Evolutionary conservation across 2,113 vertebrate genomes (phyloP).

Genomic region (Hirundichthys speculiger): DNA sequence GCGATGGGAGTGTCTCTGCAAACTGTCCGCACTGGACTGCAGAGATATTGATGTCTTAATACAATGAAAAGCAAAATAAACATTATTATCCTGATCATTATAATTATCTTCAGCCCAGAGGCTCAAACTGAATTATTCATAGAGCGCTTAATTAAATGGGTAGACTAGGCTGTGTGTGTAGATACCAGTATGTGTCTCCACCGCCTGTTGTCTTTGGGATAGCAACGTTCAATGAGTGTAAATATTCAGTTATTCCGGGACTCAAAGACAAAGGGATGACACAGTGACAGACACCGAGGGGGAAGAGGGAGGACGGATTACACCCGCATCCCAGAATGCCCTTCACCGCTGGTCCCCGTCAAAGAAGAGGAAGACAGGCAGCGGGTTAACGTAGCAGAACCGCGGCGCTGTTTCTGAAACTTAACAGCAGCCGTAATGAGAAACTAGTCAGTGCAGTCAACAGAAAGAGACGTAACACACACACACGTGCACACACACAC

Average conservation of each 20-base stretch:
- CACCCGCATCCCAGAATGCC: slow-evolving; percentile 41
- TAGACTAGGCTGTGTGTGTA: slow-evolving; percentile 51
- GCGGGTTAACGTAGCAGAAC: slow-evolving; percentile 45
- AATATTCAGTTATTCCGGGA: slow-evolving; percentile 65
- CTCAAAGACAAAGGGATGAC: slow-evolving; percentile 34
- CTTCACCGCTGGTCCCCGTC: slow-evolving; percentile 51
- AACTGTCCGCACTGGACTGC: slow-evolving; percentile 69
- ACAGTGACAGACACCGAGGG: slow-evolving; percentile 37
- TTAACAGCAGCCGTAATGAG: slow-evolving; percentile 57
- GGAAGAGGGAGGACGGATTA: slow-evolving; percentile 22
- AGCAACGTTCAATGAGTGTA: slow-evolving; percentile 63
- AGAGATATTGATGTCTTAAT: slow-evolving; percentile 83
- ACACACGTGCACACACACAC: no score
- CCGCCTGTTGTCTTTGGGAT: slow-evolving; percentile 54
- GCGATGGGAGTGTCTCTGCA: slow-evolving; percentile 47
- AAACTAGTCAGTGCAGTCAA: slow-evolving; percentile 42
- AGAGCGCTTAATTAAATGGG: slow-evolving; percentile 83
- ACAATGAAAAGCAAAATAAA: slow-evolving; percentile 86
- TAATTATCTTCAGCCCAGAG: slow-evolving; percentile 84
- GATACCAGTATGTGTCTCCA: slow-evolving; percentile 33
- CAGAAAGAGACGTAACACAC: slow-evolving; percentile 6
- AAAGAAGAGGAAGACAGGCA: slow-evolving; percentile 50
- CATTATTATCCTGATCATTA: slow-evolving; percentile 84
- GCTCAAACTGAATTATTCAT: slow-evolving; percentile 84
- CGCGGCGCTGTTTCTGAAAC: slow-evolving; percentile 29